Base-by-base conservation (phyloP, 2,113 vertebrate species). In the Thunnus thynnus region DNA sequence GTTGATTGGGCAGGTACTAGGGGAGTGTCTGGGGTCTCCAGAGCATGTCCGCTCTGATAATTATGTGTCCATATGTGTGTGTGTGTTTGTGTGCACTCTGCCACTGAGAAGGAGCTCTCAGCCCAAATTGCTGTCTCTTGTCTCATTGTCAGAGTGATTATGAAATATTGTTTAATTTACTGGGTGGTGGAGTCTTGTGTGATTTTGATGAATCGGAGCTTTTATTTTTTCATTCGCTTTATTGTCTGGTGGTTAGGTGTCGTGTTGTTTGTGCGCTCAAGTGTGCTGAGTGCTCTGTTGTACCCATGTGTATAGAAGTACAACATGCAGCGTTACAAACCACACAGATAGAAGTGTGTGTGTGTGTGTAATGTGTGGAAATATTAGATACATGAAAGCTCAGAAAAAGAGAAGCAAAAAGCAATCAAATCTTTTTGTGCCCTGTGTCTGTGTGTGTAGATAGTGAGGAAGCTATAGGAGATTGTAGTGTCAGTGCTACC, bases 11-110 rank as follows among this genome's bases (percentile, higher is more conserved):
- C 90, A 95, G 95, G 94, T 95, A 95, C 87, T 91, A 90, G 90
- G 94, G 96, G 95, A 95, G 95, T 91, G 93, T 95, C 95, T 94
- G 94, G 92, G 96, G 94, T 96, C 97, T 96, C 95, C 95, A 95
- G 96, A 97, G 97, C 95, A 96, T 96, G 97, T 96, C 96, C 94
- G 93, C 94, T 92, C 96, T 95, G 96, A 97, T 98, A 97, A 99
- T 98, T 97, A 97, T 95, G 76, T 87, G 80, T 85, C 22, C n/a
- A 47, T 73, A 76, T 88, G 85, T 85, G 71, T 78, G 70, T 86
- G 74, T 80, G 77, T 67, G 65, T 82, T 48, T 78, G 78, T 82
- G 68, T 50, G 90, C 84, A 48, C 48, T 83, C 93, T 93, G 96
- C 94, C 91, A 94, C 96, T 92, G 91, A 95, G 93, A 95, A 92